These are phyloP conservation scores for Heliornis fulica DNA, from an alignment of 2,113 vertebrate genomes.

Conservation along the genomic window DNA sequence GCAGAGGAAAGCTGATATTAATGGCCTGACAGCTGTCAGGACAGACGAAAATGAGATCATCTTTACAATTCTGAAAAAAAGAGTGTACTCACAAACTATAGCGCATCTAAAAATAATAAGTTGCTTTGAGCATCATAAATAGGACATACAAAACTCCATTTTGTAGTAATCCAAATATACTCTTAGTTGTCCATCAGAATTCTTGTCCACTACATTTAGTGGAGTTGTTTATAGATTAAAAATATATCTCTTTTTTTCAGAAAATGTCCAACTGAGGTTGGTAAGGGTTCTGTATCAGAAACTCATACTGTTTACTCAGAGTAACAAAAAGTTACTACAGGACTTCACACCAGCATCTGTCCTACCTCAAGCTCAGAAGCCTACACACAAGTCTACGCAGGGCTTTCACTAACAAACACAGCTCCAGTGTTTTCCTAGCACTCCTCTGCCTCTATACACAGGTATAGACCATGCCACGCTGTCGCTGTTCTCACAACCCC, in stretches of 20 bases:
- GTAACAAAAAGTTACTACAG: not conserved
- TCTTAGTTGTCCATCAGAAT: not conserved
- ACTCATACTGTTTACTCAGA: not conserved
- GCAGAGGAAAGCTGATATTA: not conserved
- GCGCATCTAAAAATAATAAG: not conserved
- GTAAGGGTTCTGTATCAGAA: not conserved
- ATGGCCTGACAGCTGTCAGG: not conserved
- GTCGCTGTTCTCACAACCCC: not conserved
- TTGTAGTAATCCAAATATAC: not conserved
- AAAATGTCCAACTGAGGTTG: not conserved
- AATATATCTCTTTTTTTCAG: not conserved
- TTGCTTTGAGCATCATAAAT: not conserved
- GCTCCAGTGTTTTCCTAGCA: not conserved
- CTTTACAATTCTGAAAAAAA: not conserved
- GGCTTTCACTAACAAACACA: not conserved
- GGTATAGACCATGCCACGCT: rapidly evolving
- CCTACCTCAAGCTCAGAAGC: not conserved
- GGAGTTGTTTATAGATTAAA: not conserved
- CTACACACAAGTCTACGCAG: rapidly evolving
- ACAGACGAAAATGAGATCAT: not conserved
- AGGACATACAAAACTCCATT: not conserved
- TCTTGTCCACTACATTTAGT: not conserved
- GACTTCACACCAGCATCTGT: not conserved
- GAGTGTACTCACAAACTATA: not conserved
- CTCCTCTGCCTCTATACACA: not conserved